Evolutionary conservation across 2,888 invertebrate genomes (phyloP).

Genomic region (Alloplasta piceator): DNA sequence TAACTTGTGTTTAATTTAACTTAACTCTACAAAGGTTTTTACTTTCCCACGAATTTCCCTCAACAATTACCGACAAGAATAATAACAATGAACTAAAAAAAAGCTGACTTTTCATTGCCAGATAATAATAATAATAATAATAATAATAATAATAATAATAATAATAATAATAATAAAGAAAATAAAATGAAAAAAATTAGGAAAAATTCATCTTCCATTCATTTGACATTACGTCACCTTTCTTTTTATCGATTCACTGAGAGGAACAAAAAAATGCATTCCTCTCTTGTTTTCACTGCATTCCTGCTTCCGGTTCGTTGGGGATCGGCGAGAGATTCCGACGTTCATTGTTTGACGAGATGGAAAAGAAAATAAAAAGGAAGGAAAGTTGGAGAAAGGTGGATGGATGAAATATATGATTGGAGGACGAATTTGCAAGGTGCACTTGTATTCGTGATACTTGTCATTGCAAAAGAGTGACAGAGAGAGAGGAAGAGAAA

Average conservation of each 20-base stretch:
- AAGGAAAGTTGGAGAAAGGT: not conserved
- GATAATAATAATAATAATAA: too few relatives aligned
- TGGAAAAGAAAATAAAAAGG: not conserved
- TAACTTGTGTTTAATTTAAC: too few relatives aligned
- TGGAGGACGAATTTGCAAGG: slow-evolving; percentile 17
- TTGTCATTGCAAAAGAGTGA: not conserved
- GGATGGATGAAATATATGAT: not conserved
- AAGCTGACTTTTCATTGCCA: too few relatives aligned
- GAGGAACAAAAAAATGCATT: not conserved
- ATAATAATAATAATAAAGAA: too few relatives aligned
- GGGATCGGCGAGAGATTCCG: slow-evolving; percentile 7
- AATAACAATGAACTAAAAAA: too few relatives aligned
- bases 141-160: too few relatives aligned
- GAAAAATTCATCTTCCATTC: not conserved
- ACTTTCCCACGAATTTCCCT: too few relatives aligned
- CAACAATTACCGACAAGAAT: too few relatives aligned
- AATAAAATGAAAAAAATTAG: too few relatives aligned
- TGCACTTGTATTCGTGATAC: slow-evolving; percentile 5
- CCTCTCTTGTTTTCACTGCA: slow-evolving; percentile 36
- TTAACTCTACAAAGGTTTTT: too few relatives aligned
- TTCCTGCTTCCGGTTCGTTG: slow-evolving; percentile 46
- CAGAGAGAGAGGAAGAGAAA: slow-evolving; percentile 1
- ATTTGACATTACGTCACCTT: not conserved
- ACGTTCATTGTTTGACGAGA: slow-evolving; percentile 50
- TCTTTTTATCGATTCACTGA: slow-evolving; percentile 2